Evolutionary conservation across 64 coral and sea anemone genomes (phyloP).

Genomic region (Montipora efflorescens): DNA sequence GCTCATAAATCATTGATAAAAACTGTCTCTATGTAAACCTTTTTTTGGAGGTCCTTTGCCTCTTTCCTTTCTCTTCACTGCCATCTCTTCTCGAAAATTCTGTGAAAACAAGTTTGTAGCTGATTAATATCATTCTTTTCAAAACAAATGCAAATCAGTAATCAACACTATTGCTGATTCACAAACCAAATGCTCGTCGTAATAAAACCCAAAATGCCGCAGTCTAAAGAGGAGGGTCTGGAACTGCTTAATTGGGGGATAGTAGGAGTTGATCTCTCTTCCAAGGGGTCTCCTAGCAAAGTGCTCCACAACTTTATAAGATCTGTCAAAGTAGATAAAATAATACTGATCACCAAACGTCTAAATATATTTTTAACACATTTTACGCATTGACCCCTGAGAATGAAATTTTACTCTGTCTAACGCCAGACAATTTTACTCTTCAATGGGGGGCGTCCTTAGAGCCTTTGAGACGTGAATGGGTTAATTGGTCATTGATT

Average conservation of each 20-base stretch:
- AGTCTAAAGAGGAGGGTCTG: conserved; percentile 86
- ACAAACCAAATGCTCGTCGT: conserved; percentile 90
- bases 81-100: conserved; percentile 96
- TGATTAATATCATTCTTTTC: not conserved
- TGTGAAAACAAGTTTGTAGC: not conserved
- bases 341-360: not conserved
- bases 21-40: conserved; percentile 32
- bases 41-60: conserved; percentile 94
- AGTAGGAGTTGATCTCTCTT: conserved; percentile 76
- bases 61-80: conserved; percentile 81
- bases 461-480: too few species aligned
- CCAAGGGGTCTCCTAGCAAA: conserved; percentile 73
- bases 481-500: too few species aligned
- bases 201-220: conserved; percentile 89
- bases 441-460: too few species aligned
- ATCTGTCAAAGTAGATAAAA: conserved; percentile 31
- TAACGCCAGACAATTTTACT: too few species aligned
- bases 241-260: conserved; percentile 88
- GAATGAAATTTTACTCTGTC: too few species aligned
- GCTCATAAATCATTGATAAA: not conserved
- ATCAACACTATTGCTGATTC: not conserved
- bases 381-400: too few species aligned
- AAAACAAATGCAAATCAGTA: too few species aligned
- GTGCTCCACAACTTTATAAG: conserved; percentile 84
- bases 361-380: too few species aligned